These are phyloP conservation scores for Yoshiicerus persimilis DNA, from an alignment of 1,140 invertebrate genomes.

Conservation along the genomic window DNA sequence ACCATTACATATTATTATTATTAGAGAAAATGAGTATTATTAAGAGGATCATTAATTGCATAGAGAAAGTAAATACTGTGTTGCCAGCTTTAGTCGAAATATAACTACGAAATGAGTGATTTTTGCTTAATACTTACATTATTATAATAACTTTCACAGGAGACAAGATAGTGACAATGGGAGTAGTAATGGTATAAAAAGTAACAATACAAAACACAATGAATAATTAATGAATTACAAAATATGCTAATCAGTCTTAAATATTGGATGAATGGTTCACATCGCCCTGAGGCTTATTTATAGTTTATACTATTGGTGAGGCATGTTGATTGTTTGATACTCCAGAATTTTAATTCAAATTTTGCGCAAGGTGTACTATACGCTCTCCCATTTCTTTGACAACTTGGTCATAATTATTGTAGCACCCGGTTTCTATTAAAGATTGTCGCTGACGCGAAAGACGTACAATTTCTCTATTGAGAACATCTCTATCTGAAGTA, in stretches of 20 bases:
- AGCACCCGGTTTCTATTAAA: constrained; percentile 21
- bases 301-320: background rate
- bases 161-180: too few species aligned
- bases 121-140: too few species aligned
- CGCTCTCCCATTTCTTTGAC: constrained; percentile 20
- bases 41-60: too few species aligned
- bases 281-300: background rate
- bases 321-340: background rate
- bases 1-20: too few species aligned
- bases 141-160: too few species aligned
- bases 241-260: background rate
- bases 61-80: too few species aligned
- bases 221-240: background rate
- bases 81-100: too few species aligned
- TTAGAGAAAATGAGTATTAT: too few species aligned
- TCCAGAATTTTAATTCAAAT: background rate
- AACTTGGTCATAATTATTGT: constrained; percentile 26
- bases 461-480: background rate
- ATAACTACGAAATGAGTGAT: too few species aligned
- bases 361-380: constrained; percentile 4
- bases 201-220: background rate
- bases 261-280: background rate
- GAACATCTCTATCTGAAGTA: background rate
- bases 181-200: too few species aligned
- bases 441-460: background rate